Evolutionary conservation across 2,797 vertebrate species (phyloP).

Genomic region (Sebastes taczanowskii): DNA sequence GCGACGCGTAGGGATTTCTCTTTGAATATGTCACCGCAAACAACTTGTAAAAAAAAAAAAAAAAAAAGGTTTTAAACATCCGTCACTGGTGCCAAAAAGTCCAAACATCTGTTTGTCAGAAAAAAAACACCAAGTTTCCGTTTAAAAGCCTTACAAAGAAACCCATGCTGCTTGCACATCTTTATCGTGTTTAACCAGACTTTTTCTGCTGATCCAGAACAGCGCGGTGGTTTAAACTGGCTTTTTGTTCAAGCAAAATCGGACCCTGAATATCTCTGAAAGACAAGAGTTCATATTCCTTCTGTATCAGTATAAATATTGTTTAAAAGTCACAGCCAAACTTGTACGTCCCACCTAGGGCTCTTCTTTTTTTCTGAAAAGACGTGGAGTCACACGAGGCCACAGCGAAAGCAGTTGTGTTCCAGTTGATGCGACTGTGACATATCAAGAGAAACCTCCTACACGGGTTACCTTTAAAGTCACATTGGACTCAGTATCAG

Average conservation of each 20-base stretch:
- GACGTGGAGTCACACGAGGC: background rate
- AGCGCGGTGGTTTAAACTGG: background rate
- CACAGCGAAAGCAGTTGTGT: background rate
- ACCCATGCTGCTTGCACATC: background rate
- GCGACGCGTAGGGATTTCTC: constrained; percentile 60
- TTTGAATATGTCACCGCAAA: constrained; percentile 44
- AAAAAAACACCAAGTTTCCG: background rate
- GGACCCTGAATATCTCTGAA: background rate
- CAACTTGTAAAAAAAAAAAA: background rate
- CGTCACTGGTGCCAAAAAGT: constrained; percentile 15
- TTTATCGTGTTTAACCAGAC: background rate
- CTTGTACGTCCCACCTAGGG: background rate
- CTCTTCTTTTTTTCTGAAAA: background rate
- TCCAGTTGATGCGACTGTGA: constrained; percentile 28
- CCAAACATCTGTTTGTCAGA: background rate
- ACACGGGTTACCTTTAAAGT: constrained; percentile 81
- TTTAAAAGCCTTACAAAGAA: background rate
- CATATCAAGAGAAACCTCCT: constrained; percentile 56
- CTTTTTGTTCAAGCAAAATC: background rate
- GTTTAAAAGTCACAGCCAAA: background rate
- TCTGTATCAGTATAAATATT: background rate
- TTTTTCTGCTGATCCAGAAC: background rate
- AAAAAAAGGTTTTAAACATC: background rate
- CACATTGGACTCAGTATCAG: constrained; percentile 94
- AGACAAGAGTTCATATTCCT: background rate